phyloP scores from a whole-genome alignment of 2,113 vertebrate species.

The Verasper variegatus region DNA sequence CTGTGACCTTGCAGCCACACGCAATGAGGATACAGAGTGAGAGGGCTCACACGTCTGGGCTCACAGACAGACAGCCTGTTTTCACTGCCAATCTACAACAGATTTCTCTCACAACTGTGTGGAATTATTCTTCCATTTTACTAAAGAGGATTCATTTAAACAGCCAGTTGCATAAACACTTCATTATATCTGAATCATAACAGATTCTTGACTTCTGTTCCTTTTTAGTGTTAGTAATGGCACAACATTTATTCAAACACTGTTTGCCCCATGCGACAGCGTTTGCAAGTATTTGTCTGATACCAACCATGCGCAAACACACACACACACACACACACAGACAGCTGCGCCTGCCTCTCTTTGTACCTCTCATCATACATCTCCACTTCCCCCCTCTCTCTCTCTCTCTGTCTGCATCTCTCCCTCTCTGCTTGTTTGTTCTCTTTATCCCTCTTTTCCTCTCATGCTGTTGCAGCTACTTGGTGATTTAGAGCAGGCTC shows the following conservation, averaged over 20 bases:
- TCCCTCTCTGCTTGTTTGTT: constrained; percentile 28
- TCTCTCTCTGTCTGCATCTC: no score
- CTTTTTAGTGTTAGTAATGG: neutral
- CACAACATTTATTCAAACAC: neutral
- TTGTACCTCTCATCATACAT: no score
- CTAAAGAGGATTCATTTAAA: constrained; percentile 3
- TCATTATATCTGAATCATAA: neutral
- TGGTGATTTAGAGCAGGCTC: constrained; percentile 50
- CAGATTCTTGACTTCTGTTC: neutral
- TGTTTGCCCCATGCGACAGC: neutral
- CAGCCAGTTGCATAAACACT: neutral
- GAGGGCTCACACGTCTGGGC: constrained; percentile 71
- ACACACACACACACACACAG: constrained; percentile 9
- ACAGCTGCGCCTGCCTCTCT: constrained; percentile 30
- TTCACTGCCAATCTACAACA: constrained; percentile 44
- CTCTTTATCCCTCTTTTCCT: constrained; percentile 5
- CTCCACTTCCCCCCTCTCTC: no score
- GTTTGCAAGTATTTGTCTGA: neutral
- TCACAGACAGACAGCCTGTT: constrained; percentile 58
- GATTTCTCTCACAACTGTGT: constrained; percentile 30
- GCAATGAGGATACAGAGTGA: constrained; percentile 71
- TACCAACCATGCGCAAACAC: constrained; percentile 13
- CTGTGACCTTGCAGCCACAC: constrained; percentile 80
- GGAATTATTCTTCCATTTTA: constrained; percentile 29
- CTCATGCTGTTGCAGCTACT: constrained; percentile 38